These are phyloP conservation scores for Muscicapa adusta DNA, from an alignment of 2,113 vertebrate species.

Conservation along the genomic window DNA sequence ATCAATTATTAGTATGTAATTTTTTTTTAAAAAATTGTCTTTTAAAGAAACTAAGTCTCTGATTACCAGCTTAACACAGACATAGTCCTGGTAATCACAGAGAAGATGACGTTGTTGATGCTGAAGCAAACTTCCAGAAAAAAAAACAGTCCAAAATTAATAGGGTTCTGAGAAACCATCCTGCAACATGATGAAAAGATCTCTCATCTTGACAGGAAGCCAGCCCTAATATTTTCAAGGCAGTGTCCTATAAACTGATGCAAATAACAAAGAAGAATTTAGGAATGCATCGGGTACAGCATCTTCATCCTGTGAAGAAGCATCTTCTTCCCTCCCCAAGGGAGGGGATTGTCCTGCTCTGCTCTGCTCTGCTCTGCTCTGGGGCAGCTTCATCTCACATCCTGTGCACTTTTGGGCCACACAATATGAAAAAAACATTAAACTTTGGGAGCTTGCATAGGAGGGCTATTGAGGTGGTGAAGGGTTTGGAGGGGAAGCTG, in stretches of 20 bases:
- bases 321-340: neutral
- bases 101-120: neutral
- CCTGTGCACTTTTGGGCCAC: neutral
- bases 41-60: neutral
- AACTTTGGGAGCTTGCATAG: neutral
- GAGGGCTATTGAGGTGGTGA: neutral
- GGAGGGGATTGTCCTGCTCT: neutral
- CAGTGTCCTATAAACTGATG: neutral
- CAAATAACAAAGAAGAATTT: neutral
- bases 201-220: neutral
- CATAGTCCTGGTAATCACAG: neutral
- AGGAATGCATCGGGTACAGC: neutral
- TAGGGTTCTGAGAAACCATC: neutral
- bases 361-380: neutral
- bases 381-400: neutral
- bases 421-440: neutral
- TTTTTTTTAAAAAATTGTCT: too few species aligned
- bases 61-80: neutral
- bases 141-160: neutral
- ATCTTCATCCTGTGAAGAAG: too few species aligned
- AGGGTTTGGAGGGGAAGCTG: neutral
- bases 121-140: neutral
- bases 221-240: neutral
- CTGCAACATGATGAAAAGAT: neutral
- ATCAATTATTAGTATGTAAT: too few species aligned